phyloP scores from a whole-genome alignment of 2,797 vertebrate genomes.

The Poecilia velifera region DNA sequence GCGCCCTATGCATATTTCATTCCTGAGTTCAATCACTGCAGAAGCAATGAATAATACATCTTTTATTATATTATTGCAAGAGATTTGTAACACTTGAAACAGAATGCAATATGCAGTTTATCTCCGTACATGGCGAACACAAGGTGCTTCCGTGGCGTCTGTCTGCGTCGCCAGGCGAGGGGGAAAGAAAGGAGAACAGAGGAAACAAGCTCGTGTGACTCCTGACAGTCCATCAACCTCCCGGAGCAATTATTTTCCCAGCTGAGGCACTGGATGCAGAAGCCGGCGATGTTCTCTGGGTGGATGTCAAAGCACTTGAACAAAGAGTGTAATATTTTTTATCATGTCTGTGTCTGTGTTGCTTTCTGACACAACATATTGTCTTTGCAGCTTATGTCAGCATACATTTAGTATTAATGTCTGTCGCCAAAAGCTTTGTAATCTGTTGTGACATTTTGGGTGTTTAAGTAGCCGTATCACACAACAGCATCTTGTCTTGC shows the following conservation, averaged over 20 bases:
- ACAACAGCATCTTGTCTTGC: conserved; percentile 6
- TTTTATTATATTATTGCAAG: conserved; percentile 81
- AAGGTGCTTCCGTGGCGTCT: conserved; percentile 66
- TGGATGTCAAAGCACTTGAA: conserved; percentile 48
- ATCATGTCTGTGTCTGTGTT: conserved; percentile 46
- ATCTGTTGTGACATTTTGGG: conserved; percentile 23
- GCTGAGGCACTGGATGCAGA: conserved; percentile 50
- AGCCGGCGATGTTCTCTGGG: conserved; percentile 44
- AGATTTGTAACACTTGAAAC: conserved; percentile 82
- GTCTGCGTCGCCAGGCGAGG: conserved; percentile 62
- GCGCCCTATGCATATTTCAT: conserved; percentile 66
- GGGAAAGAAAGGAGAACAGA: conserved; percentile 59
- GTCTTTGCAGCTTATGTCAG: conserved; percentile 26
- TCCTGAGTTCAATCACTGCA: conserved; percentile 45
- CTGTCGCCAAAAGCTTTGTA: conserved; percentile 32
- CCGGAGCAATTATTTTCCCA: conserved; percentile 63
- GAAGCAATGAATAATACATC: conserved; percentile 79
- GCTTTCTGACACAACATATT: conserved; percentile 30
- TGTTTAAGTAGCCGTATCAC: conserved; percentile 11
- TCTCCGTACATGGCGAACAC: conserved; percentile 65
- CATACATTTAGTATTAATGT: conserved; percentile 27
- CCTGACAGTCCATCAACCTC: conserved; percentile 75
- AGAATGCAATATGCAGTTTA: conserved; percentile 79
- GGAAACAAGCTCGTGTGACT: conserved; percentile 70
- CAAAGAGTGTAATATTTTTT: conserved; percentile 51